These are phyloP conservation scores for Microchirus variegatus DNA, from an alignment of 2,797 vertebrate species.

Conservation along the genomic window DNA sequence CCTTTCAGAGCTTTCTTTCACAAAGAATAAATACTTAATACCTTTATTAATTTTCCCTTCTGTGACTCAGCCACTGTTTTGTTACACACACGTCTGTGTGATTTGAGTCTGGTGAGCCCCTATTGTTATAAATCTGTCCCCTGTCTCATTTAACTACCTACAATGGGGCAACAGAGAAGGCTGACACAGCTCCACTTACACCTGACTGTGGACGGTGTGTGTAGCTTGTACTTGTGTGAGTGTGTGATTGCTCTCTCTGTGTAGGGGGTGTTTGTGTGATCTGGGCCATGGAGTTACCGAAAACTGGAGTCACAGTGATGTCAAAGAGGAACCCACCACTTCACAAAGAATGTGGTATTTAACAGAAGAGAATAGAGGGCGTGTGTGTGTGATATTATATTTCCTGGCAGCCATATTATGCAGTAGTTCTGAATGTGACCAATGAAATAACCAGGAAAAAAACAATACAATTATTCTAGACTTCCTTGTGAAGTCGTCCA, in stretches of 20 bases:
- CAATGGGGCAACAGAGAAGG: slow-evolving; percentile 5
- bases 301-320: slow-evolving; percentile 1
- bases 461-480: too few relatives aligned
- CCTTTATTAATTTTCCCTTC: too few relatives aligned
- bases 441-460: too few relatives aligned
- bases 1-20: too few relatives aligned
- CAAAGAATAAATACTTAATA: too few relatives aligned
- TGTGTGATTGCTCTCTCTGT: not conserved
- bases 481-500: too few relatives aligned
- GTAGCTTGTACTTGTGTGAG: not conserved
- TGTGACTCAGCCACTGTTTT: too few relatives aligned
- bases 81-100: too few relatives aligned
- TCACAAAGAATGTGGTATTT: slow-evolving; percentile 1
- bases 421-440: too few relatives aligned
- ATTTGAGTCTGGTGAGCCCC: not conserved
- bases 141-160: not conserved
- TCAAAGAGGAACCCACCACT: slow-evolving; percentile 5
- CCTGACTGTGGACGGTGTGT: not conserved
- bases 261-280: not conserved
- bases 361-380: slow-evolving; percentile 16
- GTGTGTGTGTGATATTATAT: slow-evolving; percentile 3
- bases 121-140: slow-evolving; percentile 9
- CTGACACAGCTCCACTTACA: slow-evolving; percentile 24
- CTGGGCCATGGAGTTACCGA: not conserved
- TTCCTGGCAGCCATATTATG: slow-evolving; percentile 15